Conservation (phyloP, 2,888 invertebrate species). For the Eupithecia inturbata region DNA sequence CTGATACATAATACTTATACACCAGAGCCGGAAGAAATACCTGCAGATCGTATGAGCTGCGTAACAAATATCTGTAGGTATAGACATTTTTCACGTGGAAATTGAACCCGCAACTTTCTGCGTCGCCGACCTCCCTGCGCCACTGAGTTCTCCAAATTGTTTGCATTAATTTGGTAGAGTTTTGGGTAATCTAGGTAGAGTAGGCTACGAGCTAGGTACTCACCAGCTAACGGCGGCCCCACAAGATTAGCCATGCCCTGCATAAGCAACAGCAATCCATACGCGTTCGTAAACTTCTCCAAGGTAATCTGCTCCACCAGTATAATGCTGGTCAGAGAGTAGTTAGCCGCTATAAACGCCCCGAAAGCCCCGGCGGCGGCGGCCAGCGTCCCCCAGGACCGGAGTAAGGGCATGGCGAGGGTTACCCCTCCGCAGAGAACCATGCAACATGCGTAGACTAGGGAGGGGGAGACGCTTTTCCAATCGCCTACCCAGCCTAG, state of each 20-base stretch:
- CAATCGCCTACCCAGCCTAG: conserved; percentile 95
- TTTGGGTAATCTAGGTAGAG: too few species aligned
- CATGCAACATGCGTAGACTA: conserved; percentile 93
- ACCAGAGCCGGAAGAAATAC: too few species aligned
- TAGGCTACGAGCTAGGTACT: too few species aligned
- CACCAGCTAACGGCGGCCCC: conserved; percentile 96
- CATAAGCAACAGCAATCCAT: conserved; percentile 93
- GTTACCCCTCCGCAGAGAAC: conserved; percentile 88
- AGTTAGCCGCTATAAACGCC: conserved; percentile 95
- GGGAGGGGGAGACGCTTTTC: conserved; percentile 89
- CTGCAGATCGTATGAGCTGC: too few species aligned
- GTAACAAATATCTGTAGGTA: too few species aligned
- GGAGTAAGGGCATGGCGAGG: conserved; percentile 86
- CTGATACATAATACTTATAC: too few species aligned
- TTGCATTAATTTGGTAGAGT: too few species aligned
- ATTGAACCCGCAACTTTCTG: too few species aligned
- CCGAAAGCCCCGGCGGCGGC: conserved; percentile 92
- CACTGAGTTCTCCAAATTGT: too few species aligned
- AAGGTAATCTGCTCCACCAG: conserved; percentile 95
- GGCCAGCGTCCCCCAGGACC: conserved; percentile 83
- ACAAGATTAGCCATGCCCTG: conserved; percentile 95
- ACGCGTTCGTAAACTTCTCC: conserved; percentile 95
- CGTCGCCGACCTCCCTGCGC: too few species aligned
- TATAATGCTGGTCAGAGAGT: conserved; percentile 95
- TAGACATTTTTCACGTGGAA: too few species aligned